These are phyloP conservation scores for Crypturellus tataupa DNA, from an alignment of 2,797 vertebrate genomes.

Conservation along the genomic window DNA sequence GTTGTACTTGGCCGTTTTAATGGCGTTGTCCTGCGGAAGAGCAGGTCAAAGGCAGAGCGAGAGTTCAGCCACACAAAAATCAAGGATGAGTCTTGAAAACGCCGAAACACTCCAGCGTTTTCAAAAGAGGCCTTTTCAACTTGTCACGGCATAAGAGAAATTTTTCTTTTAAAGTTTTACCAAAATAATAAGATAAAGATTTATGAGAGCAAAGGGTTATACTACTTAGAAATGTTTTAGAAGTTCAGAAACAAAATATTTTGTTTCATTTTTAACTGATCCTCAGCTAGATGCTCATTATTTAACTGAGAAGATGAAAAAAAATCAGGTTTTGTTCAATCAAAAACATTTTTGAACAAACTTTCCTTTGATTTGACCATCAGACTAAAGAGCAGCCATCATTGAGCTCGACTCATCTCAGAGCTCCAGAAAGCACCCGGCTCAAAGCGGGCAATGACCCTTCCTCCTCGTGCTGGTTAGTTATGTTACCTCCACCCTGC, in stretches of 20 bases:
- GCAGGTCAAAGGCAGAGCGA: not conserved
- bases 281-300: too few species aligned
- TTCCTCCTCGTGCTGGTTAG: not conserved
- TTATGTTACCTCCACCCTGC: not conserved
- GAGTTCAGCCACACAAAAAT: not conserved
- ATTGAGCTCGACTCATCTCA: not conserved
- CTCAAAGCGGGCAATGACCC: not conserved
- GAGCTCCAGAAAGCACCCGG: not conserved
- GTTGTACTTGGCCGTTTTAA: slow-evolving; percentile 91
- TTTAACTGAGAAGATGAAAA: not conserved
- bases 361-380: not conserved
- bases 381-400: not conserved
- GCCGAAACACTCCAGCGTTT: rapidly evolving
- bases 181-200: not conserved
- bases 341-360: not conserved
- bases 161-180: not conserved
- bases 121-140: not conserved
- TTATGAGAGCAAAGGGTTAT: not conserved
- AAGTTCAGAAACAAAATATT: not conserved
- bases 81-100: not conserved
- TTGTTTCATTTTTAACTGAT: not conserved
- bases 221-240: not conserved
- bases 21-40: slow-evolving; percentile 86
- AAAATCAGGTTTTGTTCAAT: not conserved
- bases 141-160: not conserved